Conservation (phyloP, 2,113 vertebrate species). For the Limnothrissa miodon region DNA sequence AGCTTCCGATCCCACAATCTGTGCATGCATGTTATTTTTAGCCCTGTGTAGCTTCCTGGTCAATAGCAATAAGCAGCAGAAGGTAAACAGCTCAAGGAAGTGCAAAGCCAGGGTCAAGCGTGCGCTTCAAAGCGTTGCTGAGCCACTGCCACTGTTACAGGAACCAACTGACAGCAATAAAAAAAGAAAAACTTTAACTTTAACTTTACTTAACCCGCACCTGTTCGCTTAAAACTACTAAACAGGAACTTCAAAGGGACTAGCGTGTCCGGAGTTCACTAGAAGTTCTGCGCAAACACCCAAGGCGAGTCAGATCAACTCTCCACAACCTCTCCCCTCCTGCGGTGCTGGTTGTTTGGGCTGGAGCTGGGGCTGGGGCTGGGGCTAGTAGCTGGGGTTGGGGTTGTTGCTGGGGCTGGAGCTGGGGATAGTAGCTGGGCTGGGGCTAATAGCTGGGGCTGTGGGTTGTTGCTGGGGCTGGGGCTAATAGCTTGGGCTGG, state of each 20-base stretch:
- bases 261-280: background rate
- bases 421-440: no score
- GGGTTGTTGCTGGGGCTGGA: background rate
- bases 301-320: background rate
- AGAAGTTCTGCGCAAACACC: background rate
- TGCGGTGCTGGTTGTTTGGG: no score
- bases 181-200: background rate
- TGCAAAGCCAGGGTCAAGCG: background rate
- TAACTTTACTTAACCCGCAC: background rate
- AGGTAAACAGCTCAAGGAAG: constrained; percentile 10
- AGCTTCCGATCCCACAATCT: constrained; percentile 2
- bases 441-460: no score
- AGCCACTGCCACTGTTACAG: background rate
- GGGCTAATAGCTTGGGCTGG: no score
- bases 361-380: background rate
- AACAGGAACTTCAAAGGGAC: background rate
- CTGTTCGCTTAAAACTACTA: background rate
- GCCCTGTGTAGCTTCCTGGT: background rate
- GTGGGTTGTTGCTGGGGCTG: background rate
- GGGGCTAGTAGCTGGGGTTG: no score
- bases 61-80: background rate
- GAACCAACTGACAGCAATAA: background rate
- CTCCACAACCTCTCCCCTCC: background rate
- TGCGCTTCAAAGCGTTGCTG: background rate
- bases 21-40: constrained; percentile 10